phyloP scores from a whole-genome alignment of 2,113 vertebrate species.

The Pachypanchax playfairii region DNA sequence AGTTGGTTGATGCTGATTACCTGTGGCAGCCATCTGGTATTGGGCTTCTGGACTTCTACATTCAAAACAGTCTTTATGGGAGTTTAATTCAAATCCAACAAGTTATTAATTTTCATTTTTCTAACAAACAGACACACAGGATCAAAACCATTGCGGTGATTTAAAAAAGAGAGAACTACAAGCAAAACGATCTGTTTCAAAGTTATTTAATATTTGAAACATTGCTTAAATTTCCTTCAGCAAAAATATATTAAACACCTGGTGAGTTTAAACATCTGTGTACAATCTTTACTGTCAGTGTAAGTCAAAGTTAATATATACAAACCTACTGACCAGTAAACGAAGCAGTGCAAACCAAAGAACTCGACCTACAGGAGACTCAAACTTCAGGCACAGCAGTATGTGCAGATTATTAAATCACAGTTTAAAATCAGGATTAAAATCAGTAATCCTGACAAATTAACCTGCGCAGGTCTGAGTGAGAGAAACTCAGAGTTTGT shows the following conservation, averaged over 20 bases:
- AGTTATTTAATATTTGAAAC: slow-evolving; percentile 38
- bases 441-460: neutral
- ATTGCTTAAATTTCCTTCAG: neutral
- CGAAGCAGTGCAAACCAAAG: slow-evolving; percentile 45
- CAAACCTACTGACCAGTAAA: slow-evolving; percentile 31
- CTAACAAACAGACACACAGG: too few relatives aligned
- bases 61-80: too few relatives aligned
- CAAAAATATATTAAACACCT: slow-evolving; percentile 24
- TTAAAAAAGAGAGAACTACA: neutral
- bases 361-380: slow-evolving; percentile 17
- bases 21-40: too few relatives aligned
- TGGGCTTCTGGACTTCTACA: too few relatives aligned
- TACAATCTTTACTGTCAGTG: slow-evolving; percentile 41
- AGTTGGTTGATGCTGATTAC: too few relatives aligned
- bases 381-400: slow-evolving; percentile 27
- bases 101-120: too few relatives aligned
- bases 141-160: too few relatives aligned
- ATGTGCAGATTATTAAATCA: slow-evolving; percentile 15
- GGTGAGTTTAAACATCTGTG: slow-evolving; percentile 24
- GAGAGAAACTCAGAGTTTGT: slow-evolving; percentile 14
- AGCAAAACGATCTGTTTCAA: neutral
- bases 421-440: neutral
- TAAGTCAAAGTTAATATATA: slow-evolving; percentile 7
- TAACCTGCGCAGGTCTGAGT: neutral
- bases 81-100: too few relatives aligned